phyloP scores from a whole-genome alignment of 2,797 vertebrate species.

The Melanotaenia maccullochi region DNA sequence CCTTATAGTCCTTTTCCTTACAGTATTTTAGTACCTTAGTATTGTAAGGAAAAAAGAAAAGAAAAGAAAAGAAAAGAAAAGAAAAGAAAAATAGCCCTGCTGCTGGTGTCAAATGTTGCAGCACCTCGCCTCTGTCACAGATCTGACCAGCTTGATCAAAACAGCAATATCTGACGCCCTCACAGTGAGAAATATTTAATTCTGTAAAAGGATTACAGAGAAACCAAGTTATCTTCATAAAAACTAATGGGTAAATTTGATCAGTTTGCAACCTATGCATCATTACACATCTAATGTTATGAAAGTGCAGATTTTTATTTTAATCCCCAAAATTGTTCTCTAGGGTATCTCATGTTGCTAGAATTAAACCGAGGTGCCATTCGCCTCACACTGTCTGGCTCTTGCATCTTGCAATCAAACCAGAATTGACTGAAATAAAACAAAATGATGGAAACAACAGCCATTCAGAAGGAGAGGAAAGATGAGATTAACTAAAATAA shows the following conservation, averaged over 20 bases:
- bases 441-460: slow-evolving; percentile 2
- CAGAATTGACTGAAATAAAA: neutral
- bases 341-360: slow-evolving; percentile 1
- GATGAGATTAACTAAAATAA: slow-evolving; percentile 18
- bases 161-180: neutral
- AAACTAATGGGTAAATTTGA: neutral
- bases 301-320: slow-evolving; percentile 1
- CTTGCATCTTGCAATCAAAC: slow-evolving; percentile 1
- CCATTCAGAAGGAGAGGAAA: slow-evolving; percentile 11
- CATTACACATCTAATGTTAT: slow-evolving; percentile 1
- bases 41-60: too few relatives aligned
- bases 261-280: neutral
- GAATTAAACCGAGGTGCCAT: slow-evolving; percentile 15
- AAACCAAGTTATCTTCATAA: too few relatives aligned
- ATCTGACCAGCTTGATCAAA: neutral
- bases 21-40: too few relatives aligned
- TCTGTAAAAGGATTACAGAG: too few relatives aligned
- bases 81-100: too few relatives aligned
- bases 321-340: slow-evolving; percentile 3
- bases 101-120: neutral
- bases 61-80: too few relatives aligned
- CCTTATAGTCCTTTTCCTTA: too few relatives aligned
- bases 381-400: slow-evolving; percentile 1
- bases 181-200: neutral
- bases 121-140: neutral